phyloP scores from a whole-genome alignment of 2,113 vertebrate species.

The Rhineura floridana region DNA sequence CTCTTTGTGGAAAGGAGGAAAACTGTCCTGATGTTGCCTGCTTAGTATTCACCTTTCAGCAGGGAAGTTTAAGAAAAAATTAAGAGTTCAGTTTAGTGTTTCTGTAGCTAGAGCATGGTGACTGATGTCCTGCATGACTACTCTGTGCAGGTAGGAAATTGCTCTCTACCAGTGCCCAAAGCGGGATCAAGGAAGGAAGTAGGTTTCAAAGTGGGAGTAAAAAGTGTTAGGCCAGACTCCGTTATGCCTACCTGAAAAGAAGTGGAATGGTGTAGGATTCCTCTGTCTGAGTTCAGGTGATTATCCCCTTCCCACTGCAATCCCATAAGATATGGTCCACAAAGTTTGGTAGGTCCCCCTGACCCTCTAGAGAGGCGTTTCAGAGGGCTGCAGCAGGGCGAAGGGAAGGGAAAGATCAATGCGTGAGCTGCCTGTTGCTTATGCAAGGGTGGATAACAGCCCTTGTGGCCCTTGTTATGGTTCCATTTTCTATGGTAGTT shows the following conservation, averaged over 20 bases:
- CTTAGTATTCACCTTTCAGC: not conserved
- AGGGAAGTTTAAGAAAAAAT: conserved; percentile 33
- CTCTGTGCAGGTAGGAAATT: not conserved
- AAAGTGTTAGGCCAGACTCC: not conserved
- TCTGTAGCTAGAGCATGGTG: not conserved
- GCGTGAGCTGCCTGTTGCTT: not conserved
- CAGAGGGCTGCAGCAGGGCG: not conserved
- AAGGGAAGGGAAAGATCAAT: not conserved
- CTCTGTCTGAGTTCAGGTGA: not conserved
- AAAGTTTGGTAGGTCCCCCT: not conserved
- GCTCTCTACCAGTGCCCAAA: not conserved
- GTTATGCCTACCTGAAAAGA: not conserved
- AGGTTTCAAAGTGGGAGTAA: not conserved
- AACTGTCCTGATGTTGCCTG: conserved; percentile 29
- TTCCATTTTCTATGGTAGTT: too few relatives aligned
- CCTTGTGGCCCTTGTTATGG: too few relatives aligned
- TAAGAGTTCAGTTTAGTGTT: not conserved
- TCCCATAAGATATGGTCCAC: not conserved
- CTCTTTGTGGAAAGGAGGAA: not conserved
- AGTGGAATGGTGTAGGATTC: too few relatives aligned
- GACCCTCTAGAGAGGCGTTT: not conserved
- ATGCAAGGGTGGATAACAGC: not conserved
- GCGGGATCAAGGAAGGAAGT: not conserved
- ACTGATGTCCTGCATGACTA: not conserved
- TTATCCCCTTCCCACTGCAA: not conserved